These are phyloP conservation scores for Esox niger DNA, from an alignment of 2,113 vertebrate species.

Conservation along the genomic window DNA sequence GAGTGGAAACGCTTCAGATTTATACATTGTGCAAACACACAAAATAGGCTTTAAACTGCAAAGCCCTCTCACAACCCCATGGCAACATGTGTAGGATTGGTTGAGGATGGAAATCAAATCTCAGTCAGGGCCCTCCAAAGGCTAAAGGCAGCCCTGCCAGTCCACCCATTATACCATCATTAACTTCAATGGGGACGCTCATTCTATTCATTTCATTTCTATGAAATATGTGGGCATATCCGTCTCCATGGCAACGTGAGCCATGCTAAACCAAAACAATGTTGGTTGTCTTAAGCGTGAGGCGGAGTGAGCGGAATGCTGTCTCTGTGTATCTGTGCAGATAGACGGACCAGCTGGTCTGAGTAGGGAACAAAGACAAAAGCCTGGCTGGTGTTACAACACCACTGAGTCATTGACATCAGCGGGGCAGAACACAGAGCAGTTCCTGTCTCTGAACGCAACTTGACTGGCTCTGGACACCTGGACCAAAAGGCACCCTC, in stretches of 20 bases:
- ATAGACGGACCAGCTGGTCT: slow-evolving; percentile 36
- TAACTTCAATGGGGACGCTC: too few relatives aligned
- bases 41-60: too few relatives aligned
- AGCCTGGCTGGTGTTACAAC: slow-evolving; percentile 51
- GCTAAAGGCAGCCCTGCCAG: too few relatives aligned
- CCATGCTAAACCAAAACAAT: not conserved
- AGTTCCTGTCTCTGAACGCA: slow-evolving; percentile 24
- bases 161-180: too few relatives aligned
- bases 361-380: slow-evolving; percentile 46
- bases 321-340: not conserved
- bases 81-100: too few relatives aligned
- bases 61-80: too few relatives aligned
- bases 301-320: not conserved
- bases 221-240: too few relatives aligned
- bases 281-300: not conserved
- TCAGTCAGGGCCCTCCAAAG: too few relatives aligned
- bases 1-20: too few relatives aligned
- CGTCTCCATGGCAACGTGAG: slow-evolving; percentile 16
- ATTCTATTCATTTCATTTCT: too few relatives aligned
- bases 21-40: too few relatives aligned
- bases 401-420: slow-evolving; percentile 47
- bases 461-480: not conserved
- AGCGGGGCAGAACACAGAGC: slow-evolving; percentile 28
- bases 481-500: not conserved
- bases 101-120: too few relatives aligned